phyloP scores from a whole-genome alignment of 2,888 invertebrate species.

The Leptopilina syphax region DNA sequence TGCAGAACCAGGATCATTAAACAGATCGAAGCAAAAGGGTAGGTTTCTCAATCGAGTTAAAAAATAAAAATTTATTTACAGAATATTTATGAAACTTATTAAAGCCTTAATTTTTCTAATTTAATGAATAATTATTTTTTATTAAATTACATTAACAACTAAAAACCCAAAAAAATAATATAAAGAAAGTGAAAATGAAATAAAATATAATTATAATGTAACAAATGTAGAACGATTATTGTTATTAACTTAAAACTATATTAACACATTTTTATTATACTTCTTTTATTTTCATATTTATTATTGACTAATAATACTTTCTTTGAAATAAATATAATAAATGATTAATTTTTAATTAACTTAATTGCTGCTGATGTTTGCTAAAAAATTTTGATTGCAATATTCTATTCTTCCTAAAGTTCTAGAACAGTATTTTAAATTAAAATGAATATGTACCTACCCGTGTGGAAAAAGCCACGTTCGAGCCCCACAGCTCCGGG shows the following conservation, averaged over 20 bases:
- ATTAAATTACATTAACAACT: not conserved
- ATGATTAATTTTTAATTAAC: not conserved
- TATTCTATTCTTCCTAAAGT: not conserved
- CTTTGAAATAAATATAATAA: not conserved
- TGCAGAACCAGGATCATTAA: not conserved
- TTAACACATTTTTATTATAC: not conserved
- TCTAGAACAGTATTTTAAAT: not conserved
- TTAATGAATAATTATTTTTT: not conserved
- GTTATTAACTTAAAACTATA: not conserved
- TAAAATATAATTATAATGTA: too few species aligned
- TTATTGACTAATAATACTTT: not conserved
- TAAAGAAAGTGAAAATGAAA: too few species aligned
- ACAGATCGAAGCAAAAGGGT: not conserved
- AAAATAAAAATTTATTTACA: not conserved
- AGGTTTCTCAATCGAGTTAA: not conserved
- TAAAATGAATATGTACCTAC: not conserved
- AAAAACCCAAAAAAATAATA: too few species aligned
- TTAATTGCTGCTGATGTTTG: not conserved
- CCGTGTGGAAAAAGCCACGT: too few species aligned
- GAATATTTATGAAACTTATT: not conserved
- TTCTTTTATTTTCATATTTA: too few species aligned
- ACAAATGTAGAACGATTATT: too few species aligned
- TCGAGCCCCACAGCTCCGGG: too few species aligned
- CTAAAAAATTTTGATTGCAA: not conserved
- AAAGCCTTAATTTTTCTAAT: not conserved